Base-by-base conservation (phyloP, 2,113 vertebrate species). In the Pipa parva region DNA sequence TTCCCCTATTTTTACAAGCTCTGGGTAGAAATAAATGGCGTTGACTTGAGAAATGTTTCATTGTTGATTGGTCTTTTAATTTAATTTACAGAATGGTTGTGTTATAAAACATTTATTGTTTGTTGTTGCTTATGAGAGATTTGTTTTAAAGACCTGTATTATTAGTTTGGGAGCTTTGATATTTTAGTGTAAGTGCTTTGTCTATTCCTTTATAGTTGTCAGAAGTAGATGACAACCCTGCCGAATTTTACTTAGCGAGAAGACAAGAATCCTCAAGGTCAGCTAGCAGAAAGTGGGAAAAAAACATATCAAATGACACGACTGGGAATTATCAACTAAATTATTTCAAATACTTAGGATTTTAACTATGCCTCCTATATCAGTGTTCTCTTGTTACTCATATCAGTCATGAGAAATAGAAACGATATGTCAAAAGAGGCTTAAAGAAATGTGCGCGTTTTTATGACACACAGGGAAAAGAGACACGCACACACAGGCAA, bases 221-320 rank as follows among this genome's bases (percentile, higher is more conserved):
- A n/a, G 77, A 77, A 84, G 75, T 73, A 75, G 83, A 69, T 81
- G 80, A 87, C 76, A 64, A 60, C 81, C 85, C 84, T 82, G 81
- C 87, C 86, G 84, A 73, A 89, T 89, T 86, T 88, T 85, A 86
- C 87, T 86, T 85, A 88, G 85, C 87, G 87, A 86, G 85, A 85
- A 87, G 85, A 85, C 86, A 87, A 85, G 70, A 85, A 84, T 84
- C 85, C 83, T 85, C 88, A 90, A 90, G 89, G 89, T 88, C 87
- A 88, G 86, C 79, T 86, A 88, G 85, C 85, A 87, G 87, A 83
- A 91, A 88, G 81, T 74, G 36, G 74, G 87, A 82, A 87, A n/a
- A n/a, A n/a, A n/a, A n/a, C n/a, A n/a, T n/a, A n/a, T n/a, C n/a
- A 88, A 91, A 89, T 89, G 84, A 87, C 85, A 84, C 88, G 80